phyloP scores from a whole-genome alignment of 1,140 invertebrate species.

The Scaptomyza montana region DNA sequence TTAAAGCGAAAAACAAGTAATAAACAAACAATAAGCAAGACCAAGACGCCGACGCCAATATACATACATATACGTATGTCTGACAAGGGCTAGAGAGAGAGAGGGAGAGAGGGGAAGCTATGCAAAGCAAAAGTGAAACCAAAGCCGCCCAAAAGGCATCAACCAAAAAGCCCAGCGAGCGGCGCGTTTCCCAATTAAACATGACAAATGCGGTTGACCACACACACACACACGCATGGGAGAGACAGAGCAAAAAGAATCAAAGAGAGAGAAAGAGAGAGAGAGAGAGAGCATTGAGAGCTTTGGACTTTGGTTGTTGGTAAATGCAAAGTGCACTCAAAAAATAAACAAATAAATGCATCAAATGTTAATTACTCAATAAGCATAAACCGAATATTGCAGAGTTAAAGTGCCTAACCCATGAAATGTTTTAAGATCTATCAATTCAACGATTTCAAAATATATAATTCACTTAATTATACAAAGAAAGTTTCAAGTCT shows the following conservation, averaged over 20 bases:
- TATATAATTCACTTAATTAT: too few species aligned
- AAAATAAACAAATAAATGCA: not conserved
- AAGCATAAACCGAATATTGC: too few species aligned
- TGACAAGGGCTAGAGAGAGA: constrained; percentile 29
- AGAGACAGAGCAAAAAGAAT: not conserved
- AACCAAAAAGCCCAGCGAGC: constrained; percentile 42
- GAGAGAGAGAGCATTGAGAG: not conserved
- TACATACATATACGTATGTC: too few species aligned
- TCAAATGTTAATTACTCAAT: not conserved
- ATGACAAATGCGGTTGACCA: constrained; percentile 83
- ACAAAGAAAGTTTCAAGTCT: too few species aligned
- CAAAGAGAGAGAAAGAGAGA: not conserved
- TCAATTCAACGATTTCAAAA: too few species aligned
- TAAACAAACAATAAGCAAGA: constrained; percentile 79
- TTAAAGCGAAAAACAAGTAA: constrained; percentile 79
- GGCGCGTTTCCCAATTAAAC: constrained; percentile 78
- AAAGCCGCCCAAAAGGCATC: constrained; percentile 32
- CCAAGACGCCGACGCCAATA: constrained; percentile 66
- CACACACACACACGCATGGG: constrained; percentile 40
- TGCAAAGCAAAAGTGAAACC: constrained; percentile 71
- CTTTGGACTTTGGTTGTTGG: constrained; percentile 24
- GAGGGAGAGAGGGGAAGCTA: constrained; percentile 24
- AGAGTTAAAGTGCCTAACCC: too few species aligned
- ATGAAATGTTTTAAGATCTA: too few species aligned
- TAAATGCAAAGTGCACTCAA: not conserved